Evolutionary conservation across 2,888 invertebrate genomes (phyloP).

Genomic region (Oligia latruncula): DNA sequence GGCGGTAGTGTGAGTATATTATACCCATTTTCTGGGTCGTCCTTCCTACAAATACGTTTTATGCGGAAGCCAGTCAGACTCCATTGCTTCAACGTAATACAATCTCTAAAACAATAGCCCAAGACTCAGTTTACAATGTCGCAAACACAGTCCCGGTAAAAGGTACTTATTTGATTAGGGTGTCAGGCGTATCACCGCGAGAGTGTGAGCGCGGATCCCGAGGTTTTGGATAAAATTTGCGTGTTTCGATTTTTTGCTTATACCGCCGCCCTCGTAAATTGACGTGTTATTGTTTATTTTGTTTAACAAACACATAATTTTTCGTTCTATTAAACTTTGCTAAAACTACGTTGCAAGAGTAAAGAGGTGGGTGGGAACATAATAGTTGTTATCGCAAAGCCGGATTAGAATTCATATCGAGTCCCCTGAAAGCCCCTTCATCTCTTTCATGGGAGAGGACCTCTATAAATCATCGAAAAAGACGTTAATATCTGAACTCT

Average conservation of each 20-base stretch:
- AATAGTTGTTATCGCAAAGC: constrained; percentile 75
- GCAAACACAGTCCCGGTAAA: constrained; percentile 81
- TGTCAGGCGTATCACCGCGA: constrained; percentile 90
- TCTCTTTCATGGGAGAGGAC: constrained; percentile 83
- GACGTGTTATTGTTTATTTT: constrained; percentile 76
- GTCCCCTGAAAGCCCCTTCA: constrained; percentile 82
- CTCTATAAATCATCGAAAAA: constrained; percentile 85
- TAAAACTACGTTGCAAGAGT: constrained; percentile 32
- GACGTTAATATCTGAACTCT: constrained; percentile 82
- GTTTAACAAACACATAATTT: constrained; percentile 60
- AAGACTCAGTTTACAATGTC: constrained; percentile 71
- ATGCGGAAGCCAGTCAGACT: constrained; percentile 88
- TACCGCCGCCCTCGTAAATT: constrained; percentile 75
- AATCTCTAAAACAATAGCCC: constrained; percentile 70
- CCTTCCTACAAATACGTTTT: constrained; percentile 91
- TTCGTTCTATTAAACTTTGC: constrained; percentile 50
- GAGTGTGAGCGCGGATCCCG: constrained; percentile 87
- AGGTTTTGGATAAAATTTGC: constrained; percentile 89
- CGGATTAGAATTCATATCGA: constrained; percentile 86
- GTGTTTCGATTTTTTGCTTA: constrained; percentile 87
- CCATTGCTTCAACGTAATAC: constrained; percentile 66
- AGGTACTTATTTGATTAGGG: constrained; percentile 91
- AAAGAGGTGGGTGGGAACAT: constrained; percentile 53
- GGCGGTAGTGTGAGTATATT: constrained; percentile 89
- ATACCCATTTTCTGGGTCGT: constrained; percentile 91